Conservation (phyloP, 2,888 invertebrate species). For the Neria commutata region DNA sequence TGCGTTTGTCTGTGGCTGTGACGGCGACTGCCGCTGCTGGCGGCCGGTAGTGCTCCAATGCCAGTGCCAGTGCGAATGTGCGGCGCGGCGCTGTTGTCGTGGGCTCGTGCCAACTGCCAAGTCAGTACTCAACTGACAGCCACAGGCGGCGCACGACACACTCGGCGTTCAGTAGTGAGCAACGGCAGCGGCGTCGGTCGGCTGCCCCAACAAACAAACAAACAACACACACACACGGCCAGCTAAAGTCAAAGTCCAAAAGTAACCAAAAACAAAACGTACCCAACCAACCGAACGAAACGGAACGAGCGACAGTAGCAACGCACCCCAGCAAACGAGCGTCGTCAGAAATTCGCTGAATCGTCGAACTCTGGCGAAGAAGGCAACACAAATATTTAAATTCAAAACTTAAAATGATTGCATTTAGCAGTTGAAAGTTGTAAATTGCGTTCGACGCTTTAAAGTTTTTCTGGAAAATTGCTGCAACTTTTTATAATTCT, state of each 20-base stretch:
- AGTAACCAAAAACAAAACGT: slow-evolving; percentile 13
- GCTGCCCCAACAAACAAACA: slow-evolving; percentile 15
- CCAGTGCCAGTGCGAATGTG: no score
- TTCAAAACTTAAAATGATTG: no score
- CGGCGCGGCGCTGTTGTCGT: no score
- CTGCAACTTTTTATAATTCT: no score
- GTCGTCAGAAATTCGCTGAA: no score
- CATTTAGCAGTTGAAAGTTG: no score
- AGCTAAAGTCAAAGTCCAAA: no score
- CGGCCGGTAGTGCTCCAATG: slow-evolving; percentile 45
- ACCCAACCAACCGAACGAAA: slow-evolving; percentile 18
- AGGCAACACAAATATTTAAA: no score
- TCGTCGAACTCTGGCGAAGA: no score
- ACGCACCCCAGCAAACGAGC: not conserved
- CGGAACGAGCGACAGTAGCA: not conserved
- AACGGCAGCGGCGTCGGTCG: not conserved
- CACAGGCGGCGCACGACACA: slow-evolving; percentile 49
- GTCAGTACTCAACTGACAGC: slow-evolving; percentile 59
- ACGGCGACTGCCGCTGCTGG: slow-evolving; percentile 17
- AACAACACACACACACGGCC: slow-evolving; percentile 23
- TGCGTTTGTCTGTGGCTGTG: no score
- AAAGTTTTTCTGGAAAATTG: no score
- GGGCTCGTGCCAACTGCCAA: slow-evolving; percentile 51
- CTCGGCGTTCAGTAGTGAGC: slow-evolving; percentile 18
- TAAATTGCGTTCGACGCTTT: no score